phyloP scores from a whole-genome alignment of 1,140 invertebrate species.

The Temnothorax curvispinosus region DNA sequence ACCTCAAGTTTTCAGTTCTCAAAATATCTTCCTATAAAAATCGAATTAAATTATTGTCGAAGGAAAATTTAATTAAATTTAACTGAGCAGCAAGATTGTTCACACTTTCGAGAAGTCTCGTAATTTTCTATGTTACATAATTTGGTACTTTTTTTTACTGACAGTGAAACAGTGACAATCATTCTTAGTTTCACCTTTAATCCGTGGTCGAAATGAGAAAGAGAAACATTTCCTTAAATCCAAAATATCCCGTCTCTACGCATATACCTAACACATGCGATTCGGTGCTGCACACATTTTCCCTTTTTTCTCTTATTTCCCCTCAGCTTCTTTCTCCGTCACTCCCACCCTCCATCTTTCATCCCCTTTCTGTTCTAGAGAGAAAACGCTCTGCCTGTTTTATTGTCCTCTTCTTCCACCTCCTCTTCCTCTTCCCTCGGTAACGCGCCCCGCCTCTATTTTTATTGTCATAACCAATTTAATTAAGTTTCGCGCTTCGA shows the following conservation, averaged over 20 bases:
- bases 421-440: neutral
- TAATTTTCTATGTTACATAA: constrained; percentile 9
- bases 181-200: neutral
- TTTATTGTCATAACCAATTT: constrained; percentile 78
- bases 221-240: neutral
- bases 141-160: neutral
- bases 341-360: constrained; percentile 32
- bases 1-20: neutral
- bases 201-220: neutral
- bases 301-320: neutral
- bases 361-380: neutral
- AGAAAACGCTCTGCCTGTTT: constrained; percentile 8
- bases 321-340: constrained; percentile 31
- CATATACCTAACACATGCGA: neutral
- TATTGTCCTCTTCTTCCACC: neutral
- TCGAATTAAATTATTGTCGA: neutral
- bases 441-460: constrained; percentile 66
- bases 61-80: neutral
- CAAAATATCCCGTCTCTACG: neutral
- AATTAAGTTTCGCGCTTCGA: constrained; percentile 77
- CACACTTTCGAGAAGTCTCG: neutral
- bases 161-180: neutral
- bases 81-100: neutral
- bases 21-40: neutral
- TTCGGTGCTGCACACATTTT: constrained; percentile 45